Base-by-base conservation (phyloP, 2,113 vertebrate species). In the Orcinus orca region DNA sequence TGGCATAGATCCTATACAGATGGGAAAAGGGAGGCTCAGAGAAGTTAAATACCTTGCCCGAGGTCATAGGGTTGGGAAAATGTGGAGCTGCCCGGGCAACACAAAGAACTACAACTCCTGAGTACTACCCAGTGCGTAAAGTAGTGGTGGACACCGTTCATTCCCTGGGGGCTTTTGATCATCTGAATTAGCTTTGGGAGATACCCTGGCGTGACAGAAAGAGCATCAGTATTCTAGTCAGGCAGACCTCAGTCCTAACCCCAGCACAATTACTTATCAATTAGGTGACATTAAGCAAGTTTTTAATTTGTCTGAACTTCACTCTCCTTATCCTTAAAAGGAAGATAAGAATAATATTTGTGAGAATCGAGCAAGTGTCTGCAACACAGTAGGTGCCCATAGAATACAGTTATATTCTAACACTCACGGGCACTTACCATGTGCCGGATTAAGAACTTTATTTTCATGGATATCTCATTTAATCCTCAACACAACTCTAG, bases 121-220 rank as follows among this genome's bases (percentile, higher is more conserved):
- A 92, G 53, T 63, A 5, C 14, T 31, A 33, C 6, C 25, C 0
- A 9, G 20, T 1, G 0, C 0, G 0, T 33, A 26, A 53, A 47
- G 20, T 36, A 17, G 60, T 47, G 50, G 53, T 18, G 50, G 70
- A 14, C 5, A 5, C 21, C 10, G 11, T 18, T 53, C 38, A 36
- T 76, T 79, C 31, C n/a, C 60, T 21, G 13, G 63, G 70, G 73
- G 6, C 4, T 17, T 95, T 41, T 44, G 47, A 10, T 60, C 77
- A 31, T 91, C 77, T 79, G 38, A 50, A 29, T 87, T 76, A 60
- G 47, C 55, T 68, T 71, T 63, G 41, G 26, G 44, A 81, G 71
- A 85, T 23, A 41, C 25, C 12, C 70, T 13, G 36, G 53, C 17
- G 2, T 18, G 55, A 36, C 18, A 21, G 81, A 70, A 89, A 60